Conservation (phyloP, 2,113 vertebrate genomes). For the Neoarius graeffei region DNA sequence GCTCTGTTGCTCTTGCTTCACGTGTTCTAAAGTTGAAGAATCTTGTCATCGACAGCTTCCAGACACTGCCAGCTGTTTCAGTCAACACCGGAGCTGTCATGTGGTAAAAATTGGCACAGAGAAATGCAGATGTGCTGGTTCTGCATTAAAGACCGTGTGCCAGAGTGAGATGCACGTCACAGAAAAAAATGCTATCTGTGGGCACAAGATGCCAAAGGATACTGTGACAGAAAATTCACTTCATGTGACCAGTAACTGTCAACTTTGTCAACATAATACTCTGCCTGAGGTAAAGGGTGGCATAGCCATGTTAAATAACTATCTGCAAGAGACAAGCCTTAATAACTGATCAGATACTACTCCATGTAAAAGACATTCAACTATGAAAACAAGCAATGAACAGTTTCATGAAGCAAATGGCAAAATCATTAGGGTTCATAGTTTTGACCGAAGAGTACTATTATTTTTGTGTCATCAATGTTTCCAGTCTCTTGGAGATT, state of each 20-base stretch:
- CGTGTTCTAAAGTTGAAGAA: conserved; percentile 21
- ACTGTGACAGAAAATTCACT: background rate
- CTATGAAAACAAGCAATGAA: background rate
- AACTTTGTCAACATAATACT: background rate
- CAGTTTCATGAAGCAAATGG: conserved; percentile 2
- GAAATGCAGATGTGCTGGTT: conserved; percentile 46
- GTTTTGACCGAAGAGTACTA: background rate
- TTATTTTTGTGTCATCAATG: background rate
- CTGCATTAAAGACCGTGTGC: conserved; percentile 56
- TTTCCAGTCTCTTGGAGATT: background rate
- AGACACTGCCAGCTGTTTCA: conserved; percentile 3
- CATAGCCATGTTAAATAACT: conserved; percentile 46
- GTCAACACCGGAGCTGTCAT: conserved; percentile 8
- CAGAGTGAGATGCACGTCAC: background rate
- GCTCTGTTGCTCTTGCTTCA: conserved; percentile 11
- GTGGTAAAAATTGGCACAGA: conserved; percentile 26
- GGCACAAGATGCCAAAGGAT: background rate
- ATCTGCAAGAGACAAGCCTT: conserved; percentile 44
- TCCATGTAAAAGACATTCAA: background rate
- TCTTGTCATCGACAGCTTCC: background rate
- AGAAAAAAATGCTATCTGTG: background rate
- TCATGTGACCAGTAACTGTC: conserved; percentile 7
- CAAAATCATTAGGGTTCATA: background rate
- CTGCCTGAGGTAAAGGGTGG: conserved; percentile 27
- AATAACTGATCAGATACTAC: background rate